Evolutionary conservation across 2,797 vertebrate species (phyloP), one percentile per base, ranked within the genome.

Genomic region (Cyclopterus lumpus): DNA sequence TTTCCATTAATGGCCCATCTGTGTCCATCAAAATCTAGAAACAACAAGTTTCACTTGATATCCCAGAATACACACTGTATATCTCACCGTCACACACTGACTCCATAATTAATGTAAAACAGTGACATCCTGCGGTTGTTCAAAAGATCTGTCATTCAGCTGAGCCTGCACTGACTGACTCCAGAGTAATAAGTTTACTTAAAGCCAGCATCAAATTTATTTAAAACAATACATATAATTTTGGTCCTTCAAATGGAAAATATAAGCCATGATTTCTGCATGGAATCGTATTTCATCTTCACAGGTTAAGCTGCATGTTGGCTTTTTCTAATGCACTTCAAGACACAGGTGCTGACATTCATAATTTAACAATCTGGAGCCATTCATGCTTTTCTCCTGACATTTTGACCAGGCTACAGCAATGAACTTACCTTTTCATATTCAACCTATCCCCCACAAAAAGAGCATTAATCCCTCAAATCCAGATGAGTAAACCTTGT

Each of bases 61-160:
- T 34, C 38, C 51, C 10, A 22, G 36, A 54, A 60, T 36, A n/a
- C 20, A 48, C 2, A 54, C 6, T 5, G 14, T 1, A 44, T n/a
- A 36, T 54, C 1, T 49, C 22, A 48, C 26, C 15, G 3, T 53
- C 24, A 38, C 30, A 63, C 5, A 2, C 48, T 53, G 18, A 1
- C 11, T 73, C 9, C n/a, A 59, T 76, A 71, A 69, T 75, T 69
- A 75, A 88, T 86, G 76, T 75, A 77, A 85, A 90, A 91, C 86
- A 91, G 87, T 80, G 89, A 89, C 92, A 85, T 83, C 90, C 44
- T 87, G 91, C 92, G 90, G 91, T 73, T 75, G 36, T 38, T 80
- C 5, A 74, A 46, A 11, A 70, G 36, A 79, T 53, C 18, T 60
- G 5, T 44, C 11, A 8, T 28, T 49, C 32, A 49, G 6, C 28